A percentile compares a stretch with the other conserved stretches of the same genome.
phyloP scores from a whole-genome alignment of 2,113 vertebrate species.

The Ranitomeya imitator region DNA sequence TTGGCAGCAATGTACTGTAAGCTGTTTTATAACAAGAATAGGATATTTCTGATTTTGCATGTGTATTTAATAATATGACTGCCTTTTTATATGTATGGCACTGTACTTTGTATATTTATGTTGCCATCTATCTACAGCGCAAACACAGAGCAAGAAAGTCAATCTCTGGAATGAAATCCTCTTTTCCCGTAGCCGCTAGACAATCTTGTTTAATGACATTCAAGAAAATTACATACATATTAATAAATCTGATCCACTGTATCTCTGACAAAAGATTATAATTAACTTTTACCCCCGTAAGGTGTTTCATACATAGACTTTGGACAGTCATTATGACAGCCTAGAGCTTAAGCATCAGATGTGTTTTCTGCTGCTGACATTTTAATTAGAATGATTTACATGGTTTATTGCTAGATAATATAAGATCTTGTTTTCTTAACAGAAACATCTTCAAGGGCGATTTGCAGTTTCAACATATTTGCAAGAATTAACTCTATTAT shows the following conservation, averaged over 20 bases:
- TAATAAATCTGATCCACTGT: constrained; percentile 44
- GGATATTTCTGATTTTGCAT: neutral
- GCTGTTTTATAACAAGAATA: neutral
- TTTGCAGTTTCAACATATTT: neutral
- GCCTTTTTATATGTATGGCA: neutral
- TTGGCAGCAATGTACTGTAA: constrained; percentile 3
- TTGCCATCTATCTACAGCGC: neutral
- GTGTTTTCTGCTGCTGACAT: constrained; percentile 33
- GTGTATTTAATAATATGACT: neutral
- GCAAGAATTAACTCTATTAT: neutral
- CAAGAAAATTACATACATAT: constrained; percentile 38
- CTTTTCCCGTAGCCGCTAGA: constrained; percentile 21
- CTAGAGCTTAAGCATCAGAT: constrained; percentile 27
- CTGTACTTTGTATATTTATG: neutral
- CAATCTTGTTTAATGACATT: constrained; percentile 32
- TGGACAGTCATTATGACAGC: constrained; percentile 41
- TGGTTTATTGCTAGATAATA: constrained; percentile 21
- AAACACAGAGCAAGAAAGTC: constrained; percentile 29
- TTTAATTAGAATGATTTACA: constrained; percentile 55
- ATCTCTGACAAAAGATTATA: constrained; percentile 47
- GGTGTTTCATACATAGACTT: constrained; percentile 35
- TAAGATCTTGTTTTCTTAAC: neutral
- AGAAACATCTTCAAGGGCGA: neutral
- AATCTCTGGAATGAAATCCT: constrained; percentile 17
- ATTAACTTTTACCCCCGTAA: constrained; percentile 53